These are phyloP conservation scores for Ctenomys sociabilis DNA, from an alignment of 2,113 vertebrate species.

Conservation along the genomic window DNA sequence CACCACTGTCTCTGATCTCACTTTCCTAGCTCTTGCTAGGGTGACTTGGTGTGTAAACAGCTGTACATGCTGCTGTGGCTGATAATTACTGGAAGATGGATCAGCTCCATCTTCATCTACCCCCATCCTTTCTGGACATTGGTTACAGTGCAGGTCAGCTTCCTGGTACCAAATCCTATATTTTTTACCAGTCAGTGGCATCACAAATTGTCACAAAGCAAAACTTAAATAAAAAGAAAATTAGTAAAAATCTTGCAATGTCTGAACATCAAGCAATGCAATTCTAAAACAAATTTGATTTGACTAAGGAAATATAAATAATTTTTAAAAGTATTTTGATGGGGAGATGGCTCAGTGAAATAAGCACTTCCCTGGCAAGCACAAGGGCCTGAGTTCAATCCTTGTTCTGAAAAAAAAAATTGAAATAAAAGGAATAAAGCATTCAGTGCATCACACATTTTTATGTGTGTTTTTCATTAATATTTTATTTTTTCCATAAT, in stretches of 20 bases:
- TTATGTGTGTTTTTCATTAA: too few species aligned
- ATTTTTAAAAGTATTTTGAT: background rate
- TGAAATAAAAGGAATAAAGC: background rate
- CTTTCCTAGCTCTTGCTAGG: background rate
- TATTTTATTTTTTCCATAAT: too few species aligned
- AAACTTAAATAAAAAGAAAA: background rate
- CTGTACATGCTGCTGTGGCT: background rate
- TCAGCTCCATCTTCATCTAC: background rate
- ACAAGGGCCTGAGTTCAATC: too few species aligned
- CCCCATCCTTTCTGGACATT: background rate
- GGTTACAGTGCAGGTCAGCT: background rate
- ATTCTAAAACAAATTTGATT: background rate
- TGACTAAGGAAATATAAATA: background rate
- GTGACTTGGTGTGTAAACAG: background rate
- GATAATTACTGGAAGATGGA: background rate
- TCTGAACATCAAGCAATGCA: background rate
- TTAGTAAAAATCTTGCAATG: background rate
- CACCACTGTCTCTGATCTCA: background rate
- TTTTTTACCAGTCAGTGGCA: background rate
- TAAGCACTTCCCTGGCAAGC: too few species aligned
- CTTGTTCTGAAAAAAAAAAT: too few species aligned
- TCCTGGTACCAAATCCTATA: background rate
- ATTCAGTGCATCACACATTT: background rate
- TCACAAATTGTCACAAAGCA: background rate
- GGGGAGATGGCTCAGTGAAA: too few species aligned